Evolutionary conservation across 2,113 vertebrate species (phyloP), one percentile per base, ranked within the genome.

Genomic region (Sebastes schlegelii): DNA sequence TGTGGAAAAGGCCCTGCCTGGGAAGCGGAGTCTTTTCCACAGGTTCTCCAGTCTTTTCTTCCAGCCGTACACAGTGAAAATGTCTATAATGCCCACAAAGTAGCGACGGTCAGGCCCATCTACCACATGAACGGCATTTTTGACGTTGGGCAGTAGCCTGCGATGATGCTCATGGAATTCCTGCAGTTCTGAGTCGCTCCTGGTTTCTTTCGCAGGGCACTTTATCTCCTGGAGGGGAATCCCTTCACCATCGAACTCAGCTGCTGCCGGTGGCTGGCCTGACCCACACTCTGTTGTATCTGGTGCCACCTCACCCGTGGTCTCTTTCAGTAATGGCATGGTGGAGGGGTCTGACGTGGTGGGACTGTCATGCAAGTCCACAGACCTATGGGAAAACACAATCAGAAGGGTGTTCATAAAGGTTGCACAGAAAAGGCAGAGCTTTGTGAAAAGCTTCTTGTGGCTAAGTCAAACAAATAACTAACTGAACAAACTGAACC

Each of bases 31-130:
- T n/a, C 83, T 91, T 76, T 97, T 97, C 96, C 96, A 97, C n/a
- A 96, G 64, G 61, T 94, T 65, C 79, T 97, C 97, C 61, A 97
- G 77, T 73, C 84, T 94, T 85, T 97, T 97, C 80, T 93, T 95
- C 75, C 94, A 91, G 60, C 94, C 89, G 14, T 96, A 97, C 10
- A 96, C 95, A 0, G 96, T 97, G 52, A 96, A 94, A 54, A 97
- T 92, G 85, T 97, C 97, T 14, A 97, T 95, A 12, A 97, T 95
- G 48, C 97, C 96, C 14, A 97, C 82, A 57, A 97, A 97, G 85
- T 97, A 96, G 80, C 96, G 96, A 0, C 84, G 77, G 1, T 96
- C 94, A 0, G 95, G 91, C 13, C 96, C 96, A 0, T 97, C 97
- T 6, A 97, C 81, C 11, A 96, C 92, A 12, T 97, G 96, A 6